Evolutionary conservation across 2,797 vertebrate species (phyloP), one percentile per base, ranked within the genome.

Genomic region (Gallirallus australis): DNA sequence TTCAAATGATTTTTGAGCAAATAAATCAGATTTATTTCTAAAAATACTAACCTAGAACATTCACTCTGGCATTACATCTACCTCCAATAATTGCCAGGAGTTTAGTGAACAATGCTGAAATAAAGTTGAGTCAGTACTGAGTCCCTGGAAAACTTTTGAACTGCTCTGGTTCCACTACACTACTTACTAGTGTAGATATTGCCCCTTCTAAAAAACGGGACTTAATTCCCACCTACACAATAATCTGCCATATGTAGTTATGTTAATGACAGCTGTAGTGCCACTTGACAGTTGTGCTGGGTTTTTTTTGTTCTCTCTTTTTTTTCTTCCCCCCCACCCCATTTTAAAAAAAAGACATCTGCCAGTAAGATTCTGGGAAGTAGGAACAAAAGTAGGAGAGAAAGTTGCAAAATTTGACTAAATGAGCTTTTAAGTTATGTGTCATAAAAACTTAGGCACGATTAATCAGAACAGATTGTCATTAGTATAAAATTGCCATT

Each of bases 401-500:
- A 82, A 87, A 77, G 9, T 6, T 82, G n/a, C 8, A 66, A 94
- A 87, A 80, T 64, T 14, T 52, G 25, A 68, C 1, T 7, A 85
- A 39, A 82, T 15, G 76, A 85, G 24, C 10, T 68, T 87, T 82
- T 56, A 82, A 82, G 17, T 45, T 60, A 45, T 0, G 1, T 70
- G 60, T 60, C 48, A 59, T n/a, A 85, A 90, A 94, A 69, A 5
- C 24, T 40, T 61, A n/a, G 18, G 16, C 77, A 77, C 57, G 52
- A 64, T 79, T 89, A 89, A 82, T 60, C 37, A 82, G 73, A 90
- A 60, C 12, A 90, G 28, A 66, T 80, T 77, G 35, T 64, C 48
- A 63, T 86, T 86, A 87, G 5, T 64, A 87, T 45, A 82, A 94
- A 77, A 82, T 60, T 64, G 66, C 35, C 27, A 16, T 73, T 92